Conservation (phyloP, 1,140 invertebrate species). For the Temnothorax longispinosus region DNA sequence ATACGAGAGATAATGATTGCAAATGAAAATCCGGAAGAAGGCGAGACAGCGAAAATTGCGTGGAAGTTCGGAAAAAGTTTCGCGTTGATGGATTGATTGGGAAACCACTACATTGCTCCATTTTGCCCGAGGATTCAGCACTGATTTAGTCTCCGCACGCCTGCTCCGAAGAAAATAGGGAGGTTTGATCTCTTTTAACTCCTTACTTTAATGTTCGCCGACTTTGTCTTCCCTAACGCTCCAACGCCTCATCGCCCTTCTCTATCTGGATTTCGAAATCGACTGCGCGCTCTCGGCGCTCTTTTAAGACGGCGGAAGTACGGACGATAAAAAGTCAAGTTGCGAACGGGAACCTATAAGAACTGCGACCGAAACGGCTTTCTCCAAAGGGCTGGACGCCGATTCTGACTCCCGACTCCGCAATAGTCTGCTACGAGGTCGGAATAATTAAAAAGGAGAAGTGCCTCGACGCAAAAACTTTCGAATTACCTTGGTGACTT, state of each 20-base stretch:
- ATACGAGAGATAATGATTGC: slow-evolving; percentile 37
- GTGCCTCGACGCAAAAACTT: not conserved
- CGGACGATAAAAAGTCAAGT: slow-evolving; percentile 58
- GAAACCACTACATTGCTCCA: not conserved
- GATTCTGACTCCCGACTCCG: slow-evolving; percentile 24
- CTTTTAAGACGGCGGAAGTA: slow-evolving; percentile 38
- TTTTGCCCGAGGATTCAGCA: slow-evolving; percentile 10
- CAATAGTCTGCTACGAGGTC: slow-evolving; percentile 27
- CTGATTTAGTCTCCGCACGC: slow-evolving; percentile 11
- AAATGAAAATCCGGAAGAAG: slow-evolving; percentile 5
- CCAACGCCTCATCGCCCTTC: not conserved
- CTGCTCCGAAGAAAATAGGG: not conserved
- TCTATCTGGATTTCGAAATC: slow-evolving; percentile 30
- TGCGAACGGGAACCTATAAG: not conserved
- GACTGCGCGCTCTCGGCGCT: not conserved
- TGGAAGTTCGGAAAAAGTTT: slow-evolving; percentile 5
- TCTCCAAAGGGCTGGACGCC: not conserved
- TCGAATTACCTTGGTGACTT: not conserved
- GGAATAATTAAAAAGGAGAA: slow-evolving; percentile 60
- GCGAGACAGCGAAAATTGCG: not conserved
- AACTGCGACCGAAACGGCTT: slow-evolving; percentile 17
- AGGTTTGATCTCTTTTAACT: slow-evolving; percentile 42
- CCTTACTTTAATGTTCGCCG: slow-evolving; percentile 45
- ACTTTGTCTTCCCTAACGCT: not conserved
- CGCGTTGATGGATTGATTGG: slow-evolving; percentile 8